Conservation (phyloP, 53 echinoderm and acorn worm species). For the Apostichopus leukothele region DNA sequence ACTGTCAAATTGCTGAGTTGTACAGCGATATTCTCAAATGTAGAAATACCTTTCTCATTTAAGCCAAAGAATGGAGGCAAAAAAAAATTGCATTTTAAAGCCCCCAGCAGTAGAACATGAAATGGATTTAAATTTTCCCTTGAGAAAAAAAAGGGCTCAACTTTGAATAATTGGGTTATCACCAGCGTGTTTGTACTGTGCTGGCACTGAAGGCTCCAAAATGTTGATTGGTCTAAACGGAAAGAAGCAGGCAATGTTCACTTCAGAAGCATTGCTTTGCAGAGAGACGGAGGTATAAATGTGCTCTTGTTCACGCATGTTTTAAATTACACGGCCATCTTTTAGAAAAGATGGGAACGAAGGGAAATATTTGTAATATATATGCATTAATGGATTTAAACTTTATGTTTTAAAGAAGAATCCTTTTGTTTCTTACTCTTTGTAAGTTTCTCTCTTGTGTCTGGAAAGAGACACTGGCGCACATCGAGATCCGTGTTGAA, state of each 20-base stretch:
- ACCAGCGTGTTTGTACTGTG: slow-evolving; percentile 7
- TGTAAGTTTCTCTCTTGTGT: not conserved
- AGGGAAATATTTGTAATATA: not conserved
- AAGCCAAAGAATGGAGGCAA: not conserved
- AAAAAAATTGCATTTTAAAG: slow-evolving; percentile 2
- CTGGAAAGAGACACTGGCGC: not conserved
- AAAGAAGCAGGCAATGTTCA: not conserved
- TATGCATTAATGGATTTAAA: not conserved
- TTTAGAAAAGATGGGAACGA: not conserved
- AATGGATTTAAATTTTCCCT: slow-evolving; percentile 15
- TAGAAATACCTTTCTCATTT: not conserved
- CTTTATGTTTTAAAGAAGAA: not conserved
- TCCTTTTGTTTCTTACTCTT: not conserved
- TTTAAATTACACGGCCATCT: not conserved
- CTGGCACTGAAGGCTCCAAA: slow-evolving; percentile 10
- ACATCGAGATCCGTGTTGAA: not conserved
- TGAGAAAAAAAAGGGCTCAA: slow-evolving; percentile 14
- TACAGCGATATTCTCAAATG: no score
- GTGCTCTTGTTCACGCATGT: not conserved
- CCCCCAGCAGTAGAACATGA: slow-evolving; percentile 7
- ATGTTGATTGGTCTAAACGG: not conserved
- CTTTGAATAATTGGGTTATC: slow-evolving; percentile 14
- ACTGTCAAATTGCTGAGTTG: no score
- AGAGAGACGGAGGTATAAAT: not conserved
- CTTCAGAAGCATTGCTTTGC: not conserved